phyloP scores from a whole-genome alignment of 2,113 vertebrate species.

The Haemorhous mexicanus region DNA sequence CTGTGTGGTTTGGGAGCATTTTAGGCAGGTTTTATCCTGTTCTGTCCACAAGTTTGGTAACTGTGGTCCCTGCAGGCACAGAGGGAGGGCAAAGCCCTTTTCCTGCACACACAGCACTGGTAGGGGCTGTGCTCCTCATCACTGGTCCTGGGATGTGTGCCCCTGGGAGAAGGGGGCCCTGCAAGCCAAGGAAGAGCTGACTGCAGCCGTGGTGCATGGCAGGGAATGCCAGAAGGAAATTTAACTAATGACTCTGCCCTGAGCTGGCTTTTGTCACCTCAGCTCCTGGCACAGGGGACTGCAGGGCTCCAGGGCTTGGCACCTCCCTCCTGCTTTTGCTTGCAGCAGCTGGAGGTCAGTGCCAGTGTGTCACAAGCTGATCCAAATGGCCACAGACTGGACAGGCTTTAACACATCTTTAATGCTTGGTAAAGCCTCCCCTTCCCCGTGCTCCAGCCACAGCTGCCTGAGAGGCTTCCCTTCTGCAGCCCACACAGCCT shows the following conservation, averaged over 20 bases:
- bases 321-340: background rate
- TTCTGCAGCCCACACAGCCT: background rate
- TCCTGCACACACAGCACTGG: accelerated
- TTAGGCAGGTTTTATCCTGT: background rate
- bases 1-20: background rate
- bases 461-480: background rate
- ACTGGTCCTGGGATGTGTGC: accelerated
- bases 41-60: background rate
- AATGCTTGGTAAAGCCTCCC: background rate
- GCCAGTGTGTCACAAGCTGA: background rate
- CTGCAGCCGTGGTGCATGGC: background rate
- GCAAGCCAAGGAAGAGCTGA: background rate
- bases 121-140: background rate
- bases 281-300: accelerated
- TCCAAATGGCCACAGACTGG: background rate
- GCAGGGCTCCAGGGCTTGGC: background rate
- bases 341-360: background rate
- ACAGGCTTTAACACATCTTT: background rate
- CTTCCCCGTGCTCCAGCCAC: accelerated
- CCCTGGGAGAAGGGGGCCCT: background rate
- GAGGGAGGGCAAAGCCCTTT: background rate
- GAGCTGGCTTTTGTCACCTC: background rate
- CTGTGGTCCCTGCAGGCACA: background rate
- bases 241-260: background rate
- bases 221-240: background rate